Percentiles rank a stretch among this genome's conserved stretches.
Conservation (phyloP, 2,797 vertebrate species). For the Phrynocephalus forsythii region DNA sequence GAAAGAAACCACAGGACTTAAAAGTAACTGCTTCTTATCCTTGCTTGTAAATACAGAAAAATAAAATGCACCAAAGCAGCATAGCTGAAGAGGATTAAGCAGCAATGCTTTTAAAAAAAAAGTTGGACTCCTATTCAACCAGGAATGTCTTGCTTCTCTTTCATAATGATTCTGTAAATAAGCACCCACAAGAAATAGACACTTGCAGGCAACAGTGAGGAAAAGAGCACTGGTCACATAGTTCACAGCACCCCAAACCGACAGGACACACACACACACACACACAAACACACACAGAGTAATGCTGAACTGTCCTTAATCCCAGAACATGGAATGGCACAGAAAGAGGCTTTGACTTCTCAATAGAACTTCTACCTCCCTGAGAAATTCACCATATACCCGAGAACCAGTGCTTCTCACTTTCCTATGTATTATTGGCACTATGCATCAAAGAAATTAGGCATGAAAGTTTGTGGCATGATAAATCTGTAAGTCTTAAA, state of each 20-base stretch:
- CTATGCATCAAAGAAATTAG: too few species aligned
- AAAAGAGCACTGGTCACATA: neutral
- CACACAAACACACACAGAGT: too few species aligned
- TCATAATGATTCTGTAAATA: neutral
- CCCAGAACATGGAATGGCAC: too few species aligned
- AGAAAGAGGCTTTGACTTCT: too few species aligned
- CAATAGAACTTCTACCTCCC: neutral
- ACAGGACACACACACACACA: neutral
- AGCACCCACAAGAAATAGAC: neutral
- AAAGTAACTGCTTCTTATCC: slow-evolving; percentile 19
- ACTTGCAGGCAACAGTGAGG: neutral
- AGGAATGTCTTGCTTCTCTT: neutral
- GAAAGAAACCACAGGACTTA: neutral
- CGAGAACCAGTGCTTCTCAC: neutral
- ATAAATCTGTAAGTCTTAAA: too few species aligned
- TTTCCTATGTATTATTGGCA: too few species aligned
- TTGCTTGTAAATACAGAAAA: neutral
- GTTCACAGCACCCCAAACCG: neutral
- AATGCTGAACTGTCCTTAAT: too few species aligned
- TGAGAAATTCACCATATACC: neutral
- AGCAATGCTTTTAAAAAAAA: neutral
- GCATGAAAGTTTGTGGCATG: too few species aligned
- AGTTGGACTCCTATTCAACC: neutral
- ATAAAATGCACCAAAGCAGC: neutral
- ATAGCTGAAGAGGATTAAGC: neutral